A percentile compares a stretch with the other conserved stretches of the same genome.
phyloP scores from a whole-genome alignment of 2,113 vertebrate genomes.

The Xenus cinereus region DNA sequence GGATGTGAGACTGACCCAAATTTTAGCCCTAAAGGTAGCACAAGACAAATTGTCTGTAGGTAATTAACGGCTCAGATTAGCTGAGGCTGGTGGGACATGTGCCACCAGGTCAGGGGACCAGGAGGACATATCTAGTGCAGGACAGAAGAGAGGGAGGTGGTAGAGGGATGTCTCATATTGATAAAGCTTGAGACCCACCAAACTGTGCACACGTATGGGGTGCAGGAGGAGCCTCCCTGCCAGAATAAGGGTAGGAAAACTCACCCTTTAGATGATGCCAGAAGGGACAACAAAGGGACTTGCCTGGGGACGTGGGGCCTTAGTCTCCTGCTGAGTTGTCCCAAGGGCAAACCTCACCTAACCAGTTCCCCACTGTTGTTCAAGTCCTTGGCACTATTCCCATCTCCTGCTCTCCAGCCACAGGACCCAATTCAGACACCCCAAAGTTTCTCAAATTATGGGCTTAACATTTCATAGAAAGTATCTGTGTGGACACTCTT shows the following conservation, averaged over 20 bases:
- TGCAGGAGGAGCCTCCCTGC: background rate
- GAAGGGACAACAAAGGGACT: background rate
- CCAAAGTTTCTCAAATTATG: background rate
- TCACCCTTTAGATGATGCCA: background rate
- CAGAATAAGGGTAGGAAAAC: background rate
- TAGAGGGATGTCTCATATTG: background rate
- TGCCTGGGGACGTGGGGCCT: background rate
- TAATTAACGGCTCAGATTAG: too few relatives aligned
- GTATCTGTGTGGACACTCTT: background rate
- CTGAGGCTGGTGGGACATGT: background rate
- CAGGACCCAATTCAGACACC: fast-evolving
- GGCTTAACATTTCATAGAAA: background rate
- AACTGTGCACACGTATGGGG: fast-evolving
- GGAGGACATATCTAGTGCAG: background rate
- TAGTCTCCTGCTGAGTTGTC: background rate
- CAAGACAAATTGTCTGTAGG: background rate
- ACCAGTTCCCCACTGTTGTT: background rate
- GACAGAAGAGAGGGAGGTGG: background rate
- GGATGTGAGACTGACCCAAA: fast-evolving
- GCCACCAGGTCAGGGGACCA: background rate
- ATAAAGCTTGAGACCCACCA: background rate
- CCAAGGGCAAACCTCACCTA: background rate
- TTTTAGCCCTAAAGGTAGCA: fast-evolving
- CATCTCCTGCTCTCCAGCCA: background rate
- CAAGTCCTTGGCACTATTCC: fast-evolving